These are phyloP conservation scores for Eidolon dupreanum DNA, from an alignment of 2,797 vertebrate species.

Conservation along the genomic window DNA sequence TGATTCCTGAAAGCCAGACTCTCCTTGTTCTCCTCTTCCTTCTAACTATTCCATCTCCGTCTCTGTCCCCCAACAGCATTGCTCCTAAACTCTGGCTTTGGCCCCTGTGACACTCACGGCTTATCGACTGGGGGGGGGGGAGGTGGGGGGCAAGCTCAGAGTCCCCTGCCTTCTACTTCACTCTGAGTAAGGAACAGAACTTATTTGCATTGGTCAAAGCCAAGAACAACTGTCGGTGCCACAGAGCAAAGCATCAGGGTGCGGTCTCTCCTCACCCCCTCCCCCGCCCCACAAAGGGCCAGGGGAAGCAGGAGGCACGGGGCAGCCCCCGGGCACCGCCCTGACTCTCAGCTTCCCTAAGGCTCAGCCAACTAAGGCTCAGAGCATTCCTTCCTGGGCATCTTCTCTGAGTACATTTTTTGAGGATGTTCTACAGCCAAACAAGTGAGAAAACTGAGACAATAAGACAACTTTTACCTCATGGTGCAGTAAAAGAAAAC, in stretches of 20 bases:
- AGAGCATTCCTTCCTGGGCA: background rate
- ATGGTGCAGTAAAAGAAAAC: fast-evolving
- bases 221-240: background rate
- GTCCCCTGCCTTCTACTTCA: background rate
- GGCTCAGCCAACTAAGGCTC: background rate
- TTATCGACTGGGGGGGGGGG: background rate
- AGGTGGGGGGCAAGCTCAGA: background rate
- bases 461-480: too few species aligned
- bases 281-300: too few species aligned
- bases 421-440: background rate
- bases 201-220: background rate
- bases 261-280: background rate
- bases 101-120: background rate
- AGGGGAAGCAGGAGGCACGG: background rate
- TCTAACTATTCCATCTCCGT: background rate
- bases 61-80: background rate
- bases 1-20: too few species aligned
- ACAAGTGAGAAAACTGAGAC: background rate
- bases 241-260: background rate
- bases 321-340: background rate
- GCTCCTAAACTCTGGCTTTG: background rate
- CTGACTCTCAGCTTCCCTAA: background rate
- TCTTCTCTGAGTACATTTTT: background rate
- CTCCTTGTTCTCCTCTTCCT: background rate
- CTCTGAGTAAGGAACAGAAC: background rate